Conservation (phyloP, 2,797 vertebrate species). For the Oreortyx pictus region DNA sequence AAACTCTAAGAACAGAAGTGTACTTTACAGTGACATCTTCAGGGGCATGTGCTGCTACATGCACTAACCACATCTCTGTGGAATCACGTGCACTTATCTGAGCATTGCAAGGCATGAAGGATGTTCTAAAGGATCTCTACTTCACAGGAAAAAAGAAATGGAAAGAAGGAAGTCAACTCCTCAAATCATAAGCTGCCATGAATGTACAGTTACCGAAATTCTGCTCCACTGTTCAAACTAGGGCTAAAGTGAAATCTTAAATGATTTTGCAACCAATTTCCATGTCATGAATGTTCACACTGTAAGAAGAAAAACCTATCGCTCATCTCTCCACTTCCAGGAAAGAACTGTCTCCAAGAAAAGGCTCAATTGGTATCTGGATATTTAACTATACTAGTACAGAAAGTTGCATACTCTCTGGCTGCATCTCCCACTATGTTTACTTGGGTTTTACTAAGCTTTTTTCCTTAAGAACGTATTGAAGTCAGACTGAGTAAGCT, state of each 20-base stretch:
- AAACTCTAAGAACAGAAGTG: neutral
- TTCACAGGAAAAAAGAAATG: neutral
- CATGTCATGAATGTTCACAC: neutral
- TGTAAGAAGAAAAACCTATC: neutral
- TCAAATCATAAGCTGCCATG: neutral
- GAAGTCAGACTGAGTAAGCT: constrained; percentile 16
- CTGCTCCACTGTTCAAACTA: neutral
- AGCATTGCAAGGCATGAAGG: neutral
- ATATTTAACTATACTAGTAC: neutral
- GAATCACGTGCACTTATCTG: neutral
- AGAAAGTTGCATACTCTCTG: neutral
- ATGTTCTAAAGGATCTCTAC: neutral
- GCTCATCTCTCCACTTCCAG: neutral
- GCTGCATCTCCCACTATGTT: neutral
- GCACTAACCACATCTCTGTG: neutral
- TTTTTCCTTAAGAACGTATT: neutral
- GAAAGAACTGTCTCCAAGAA: neutral
- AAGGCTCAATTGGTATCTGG: neutral
- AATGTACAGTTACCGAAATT: neutral
- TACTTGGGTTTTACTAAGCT: neutral
- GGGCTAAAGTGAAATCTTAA: neutral
- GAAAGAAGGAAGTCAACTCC: neutral
- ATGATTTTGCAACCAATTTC: neutral
- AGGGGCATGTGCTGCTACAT: neutral
- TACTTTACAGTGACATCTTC: neutral